Base-by-base conservation (phyloP, 2,113 vertebrate species). In the Motacilla alba region DNA sequence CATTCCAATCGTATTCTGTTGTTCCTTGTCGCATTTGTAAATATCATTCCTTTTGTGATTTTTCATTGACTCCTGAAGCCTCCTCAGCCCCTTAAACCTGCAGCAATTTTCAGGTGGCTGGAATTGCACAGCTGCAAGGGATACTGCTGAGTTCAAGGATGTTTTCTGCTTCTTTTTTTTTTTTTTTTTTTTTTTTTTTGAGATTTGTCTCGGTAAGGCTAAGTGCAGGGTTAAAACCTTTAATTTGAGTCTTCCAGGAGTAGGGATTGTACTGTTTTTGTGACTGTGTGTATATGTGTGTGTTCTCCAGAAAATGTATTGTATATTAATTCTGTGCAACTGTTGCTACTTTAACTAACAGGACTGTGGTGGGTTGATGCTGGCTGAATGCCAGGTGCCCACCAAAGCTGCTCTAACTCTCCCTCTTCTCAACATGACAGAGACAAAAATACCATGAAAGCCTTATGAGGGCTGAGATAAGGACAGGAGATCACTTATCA, bases 211-310 rank as follows among this genome's bases (percentile, higher is more conserved):
- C 43, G 30, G 3, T 72, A 56, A 67, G 75, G 8, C 13, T 72
- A 27, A 37, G 15, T 76, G 7, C 13, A 52, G 19, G 30, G 12
- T 56, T 86, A 60, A 2, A 14, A 21, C 28, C 18, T 89, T 90
- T 67, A 84, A 59, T 47, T 76, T 15, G 7, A 21, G 28, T 24
- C 26, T 90, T 60, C 18, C 37, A 60, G 37, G 50, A 84, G 37
- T 2, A 77, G 6, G 13, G 20, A 23, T 17, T 64, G 10, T 19
- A 26, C 24, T 73, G 1, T 46, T 72, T 64, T 43, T 0, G 0
- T 59, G 20, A 50, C 35, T 35, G 35, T 35, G 35, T 35, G 9
- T 13, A 27, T 31, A 2, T 43, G 14, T 23, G 4, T 28, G 8
- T 3, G 1, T 28, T 70, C 37, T 83, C 22, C 67, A 44, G 39